Evolutionary conservation across 2,113 vertebrate species (phyloP).

Genomic region (Macroglossus sobrinus): DNA sequence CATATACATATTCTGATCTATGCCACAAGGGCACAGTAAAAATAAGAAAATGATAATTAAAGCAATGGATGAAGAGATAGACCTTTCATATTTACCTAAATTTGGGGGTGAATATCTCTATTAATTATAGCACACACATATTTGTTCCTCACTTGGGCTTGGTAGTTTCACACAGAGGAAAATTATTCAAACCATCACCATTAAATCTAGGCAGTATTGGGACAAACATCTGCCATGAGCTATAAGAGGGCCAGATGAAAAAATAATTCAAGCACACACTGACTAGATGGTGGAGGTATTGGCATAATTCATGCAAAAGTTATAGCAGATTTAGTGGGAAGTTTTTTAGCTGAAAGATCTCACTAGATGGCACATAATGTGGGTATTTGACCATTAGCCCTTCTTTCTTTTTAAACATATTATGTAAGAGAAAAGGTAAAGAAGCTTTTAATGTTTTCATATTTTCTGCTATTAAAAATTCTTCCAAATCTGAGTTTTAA

Average conservation of each 20-base stretch:
- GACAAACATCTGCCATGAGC: constrained; percentile 53
- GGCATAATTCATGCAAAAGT: not conserved
- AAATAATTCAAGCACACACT: constrained; percentile 38
- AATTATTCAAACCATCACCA: constrained; percentile 33
- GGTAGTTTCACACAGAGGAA: not conserved
- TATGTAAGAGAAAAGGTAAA: not conserved
- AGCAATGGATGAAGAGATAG: not conserved
- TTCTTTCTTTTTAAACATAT: not conserved
- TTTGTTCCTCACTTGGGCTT: not conserved
- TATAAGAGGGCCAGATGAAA: constrained; percentile 37
- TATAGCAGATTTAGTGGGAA: constrained; percentile 17
- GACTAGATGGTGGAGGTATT: not conserved
- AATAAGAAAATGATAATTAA: not conserved
- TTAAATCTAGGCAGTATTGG: not conserved
- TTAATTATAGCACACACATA: not conserved
- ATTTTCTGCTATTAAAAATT: not conserved
- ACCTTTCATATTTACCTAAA: not conserved
- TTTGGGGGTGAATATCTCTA: not conserved
- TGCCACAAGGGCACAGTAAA: not conserved
- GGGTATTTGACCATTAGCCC: not conserved
- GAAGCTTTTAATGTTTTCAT: not conserved
- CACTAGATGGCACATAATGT: not conserved
- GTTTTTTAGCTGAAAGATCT: not conserved
- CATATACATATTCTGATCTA: not conserved
- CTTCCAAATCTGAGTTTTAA: not conserved